Conservation (phyloP, 2,113 vertebrate genomes). For the Sprattus sprattus region DNA sequence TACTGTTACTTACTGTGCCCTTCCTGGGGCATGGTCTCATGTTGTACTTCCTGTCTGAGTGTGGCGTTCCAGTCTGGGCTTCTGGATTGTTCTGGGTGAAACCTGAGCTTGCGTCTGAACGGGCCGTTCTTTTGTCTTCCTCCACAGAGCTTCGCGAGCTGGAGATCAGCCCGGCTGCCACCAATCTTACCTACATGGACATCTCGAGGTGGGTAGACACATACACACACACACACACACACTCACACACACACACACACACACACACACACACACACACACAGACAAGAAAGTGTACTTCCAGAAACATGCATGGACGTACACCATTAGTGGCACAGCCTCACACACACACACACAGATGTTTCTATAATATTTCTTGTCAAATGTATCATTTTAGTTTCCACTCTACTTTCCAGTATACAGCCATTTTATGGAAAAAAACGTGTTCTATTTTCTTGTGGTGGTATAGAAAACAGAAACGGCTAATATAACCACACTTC, state of each 20-base stretch:
- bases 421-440: not conserved
- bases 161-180: conserved; percentile 87
- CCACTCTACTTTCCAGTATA: not conserved
- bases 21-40: not conserved
- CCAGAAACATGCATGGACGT: too few species aligned
- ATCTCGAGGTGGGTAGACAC: conserved; percentile 84
- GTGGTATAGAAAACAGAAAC: not conserved
- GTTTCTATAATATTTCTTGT: too few species aligned
- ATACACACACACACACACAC: conserved; percentile 22
- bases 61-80: not conserved
- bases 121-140: conserved; percentile 30
- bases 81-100: not conserved
- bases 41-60: not conserved
- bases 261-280: too few species aligned
- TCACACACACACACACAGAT: not conserved
- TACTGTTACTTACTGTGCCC: not conserved
- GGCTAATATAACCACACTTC: not conserved
- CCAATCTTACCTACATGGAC: conserved; percentile 88
- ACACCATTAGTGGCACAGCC: not conserved
- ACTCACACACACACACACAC: not conserved
- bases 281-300: too few species aligned
- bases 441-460: not conserved
- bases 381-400: not conserved
- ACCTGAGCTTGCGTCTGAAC: conserved; percentile 3
- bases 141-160: conserved; percentile 83